Percentiles rank a stretch among this genome's conserved stretches.
phyloP scores from a whole-genome alignment of 2,888 invertebrate species.

The Lutraria lutraria region DNA sequence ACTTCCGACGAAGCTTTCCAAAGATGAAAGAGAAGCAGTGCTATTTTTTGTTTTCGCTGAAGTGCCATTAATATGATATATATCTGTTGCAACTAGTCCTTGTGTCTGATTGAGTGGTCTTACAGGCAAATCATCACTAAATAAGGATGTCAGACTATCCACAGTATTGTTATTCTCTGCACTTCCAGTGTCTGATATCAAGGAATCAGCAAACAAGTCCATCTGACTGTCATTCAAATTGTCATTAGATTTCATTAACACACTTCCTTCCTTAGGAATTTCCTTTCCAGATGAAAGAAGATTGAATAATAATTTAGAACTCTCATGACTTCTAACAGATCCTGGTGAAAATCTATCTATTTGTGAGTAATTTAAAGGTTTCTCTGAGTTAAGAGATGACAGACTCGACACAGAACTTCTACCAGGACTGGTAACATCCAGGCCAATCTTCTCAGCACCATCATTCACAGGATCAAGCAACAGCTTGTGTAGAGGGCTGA shows the following conservation, averaged over 20 bases:
- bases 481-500: slow-evolving; percentile 63
- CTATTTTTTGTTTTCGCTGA: slow-evolving; percentile 22
- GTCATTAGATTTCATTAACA: not conserved
- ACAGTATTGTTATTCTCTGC: slow-evolving; percentile 28
- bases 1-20: slow-evolving; percentile 68
- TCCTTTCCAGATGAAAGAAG: slow-evolving; percentile 35
- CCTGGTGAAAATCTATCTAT: not conserved
- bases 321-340: slow-evolving; percentile 21
- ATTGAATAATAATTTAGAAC: slow-evolving; percentile 46
- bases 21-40: slow-evolving; percentile 59
- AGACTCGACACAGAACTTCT: slow-evolving; percentile 53
- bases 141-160: slow-evolving; percentile 55
- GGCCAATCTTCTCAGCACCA: slow-evolving; percentile 18
- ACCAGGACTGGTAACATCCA: slow-evolving; percentile 42
- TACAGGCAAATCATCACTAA: slow-evolving; percentile 46
- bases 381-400: slow-evolving; percentile 54
- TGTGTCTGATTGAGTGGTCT: slow-evolving; percentile 10
- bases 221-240: slow-evolving; percentile 70
- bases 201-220: slow-evolving; percentile 71
- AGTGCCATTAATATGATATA: not conserved
- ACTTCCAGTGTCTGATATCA: slow-evolving; percentile 41
- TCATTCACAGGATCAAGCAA: slow-evolving; percentile 17
- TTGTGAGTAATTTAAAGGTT: slow-evolving; percentile 20
- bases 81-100: not conserved
- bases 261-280: not conserved